Evolutionary conservation across 2,797 vertebrate genomes (phyloP).

Genomic region (Bovichtus variegatus): DNA sequence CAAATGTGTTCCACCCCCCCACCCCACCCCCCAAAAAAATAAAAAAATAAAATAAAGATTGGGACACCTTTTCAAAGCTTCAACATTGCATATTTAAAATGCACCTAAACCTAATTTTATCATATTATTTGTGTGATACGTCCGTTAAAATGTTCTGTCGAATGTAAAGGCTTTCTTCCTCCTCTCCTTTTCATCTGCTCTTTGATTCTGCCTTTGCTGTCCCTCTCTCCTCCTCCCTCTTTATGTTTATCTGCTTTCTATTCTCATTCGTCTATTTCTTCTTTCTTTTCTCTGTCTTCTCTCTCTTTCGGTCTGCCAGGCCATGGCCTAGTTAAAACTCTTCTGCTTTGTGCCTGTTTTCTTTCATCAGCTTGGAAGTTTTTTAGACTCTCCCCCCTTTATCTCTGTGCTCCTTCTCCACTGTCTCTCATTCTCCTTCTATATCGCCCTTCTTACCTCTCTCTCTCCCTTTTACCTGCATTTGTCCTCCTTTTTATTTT

Average conservation of each 20-base stretch:
- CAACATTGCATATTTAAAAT: conserved; percentile 34
- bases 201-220: conserved; percentile 5
- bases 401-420: conserved; percentile 3
- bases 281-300: conserved; percentile 12
- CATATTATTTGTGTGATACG: conserved; percentile 9
- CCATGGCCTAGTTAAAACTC: conserved; percentile 77
- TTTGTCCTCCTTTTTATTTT: conserved; percentile 34
- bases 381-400: conserved; percentile 39
- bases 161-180: background rate
- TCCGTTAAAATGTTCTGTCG: background rate
- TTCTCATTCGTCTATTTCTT: background rate
- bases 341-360: conserved; percentile 64
- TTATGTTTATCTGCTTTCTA: conserved; percentile 20
- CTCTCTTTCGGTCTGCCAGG: conserved; percentile 55
- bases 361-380: conserved; percentile 64
- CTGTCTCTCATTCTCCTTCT: conserved; percentile 6
- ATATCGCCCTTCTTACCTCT: background rate
- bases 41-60: conserved; percentile 32
- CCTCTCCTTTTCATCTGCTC: conserved; percentile 16
- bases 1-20: conserved; percentile 26
- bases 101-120: conserved; percentile 22
- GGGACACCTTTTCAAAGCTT: conserved; percentile 54
- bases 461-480: conserved; percentile 13
- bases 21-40: background rate
- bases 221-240: conserved; percentile 24